phyloP scores from a whole-genome alignment of 1,140 invertebrate species.

The Cataglyphis hispanica region DNA sequence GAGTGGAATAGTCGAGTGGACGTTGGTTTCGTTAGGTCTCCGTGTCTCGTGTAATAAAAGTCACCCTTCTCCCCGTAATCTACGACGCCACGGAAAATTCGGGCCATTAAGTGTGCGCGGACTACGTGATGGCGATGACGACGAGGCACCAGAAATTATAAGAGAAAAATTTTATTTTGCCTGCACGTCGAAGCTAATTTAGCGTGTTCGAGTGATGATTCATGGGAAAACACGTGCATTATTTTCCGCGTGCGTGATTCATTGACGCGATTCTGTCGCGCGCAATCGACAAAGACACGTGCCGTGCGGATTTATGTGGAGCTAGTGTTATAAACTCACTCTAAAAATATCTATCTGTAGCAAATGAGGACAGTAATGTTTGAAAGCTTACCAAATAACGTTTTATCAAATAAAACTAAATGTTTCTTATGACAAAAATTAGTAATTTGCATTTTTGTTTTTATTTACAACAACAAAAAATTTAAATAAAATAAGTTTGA shows the following conservation, averaged over 20 bases:
- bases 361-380: not conserved
- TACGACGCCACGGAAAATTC: conserved; percentile 55
- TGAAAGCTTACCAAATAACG: not conserved
- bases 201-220: conserved; percentile 27
- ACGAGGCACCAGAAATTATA: conserved; percentile 26
- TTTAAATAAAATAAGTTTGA: not conserved
- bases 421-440: not conserved
- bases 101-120: conserved; percentile 49
- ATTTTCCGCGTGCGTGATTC: conserved; percentile 42
- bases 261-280: conserved; percentile 30
- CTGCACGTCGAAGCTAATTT: not conserved
- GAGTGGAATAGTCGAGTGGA: conserved; percentile 60
- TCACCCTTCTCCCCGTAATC: conserved; percentile 43
- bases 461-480: not conserved
- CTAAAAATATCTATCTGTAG: conserved; percentile 37
- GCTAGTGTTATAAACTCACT: conserved; percentile 5
- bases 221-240: conserved; percentile 56
- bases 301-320: conserved; percentile 17
- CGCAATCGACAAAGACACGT: conserved; percentile 45
- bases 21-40: conserved; percentile 53
- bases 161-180: conserved; percentile 17
- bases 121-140: conserved; percentile 50
- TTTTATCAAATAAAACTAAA: not conserved
- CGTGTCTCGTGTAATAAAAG: conserved; percentile 59
- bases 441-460: not conserved